Evolutionary conservation across 2,888 invertebrate species (phyloP).

Genomic region (Shargacucullia verbasci): DNA sequence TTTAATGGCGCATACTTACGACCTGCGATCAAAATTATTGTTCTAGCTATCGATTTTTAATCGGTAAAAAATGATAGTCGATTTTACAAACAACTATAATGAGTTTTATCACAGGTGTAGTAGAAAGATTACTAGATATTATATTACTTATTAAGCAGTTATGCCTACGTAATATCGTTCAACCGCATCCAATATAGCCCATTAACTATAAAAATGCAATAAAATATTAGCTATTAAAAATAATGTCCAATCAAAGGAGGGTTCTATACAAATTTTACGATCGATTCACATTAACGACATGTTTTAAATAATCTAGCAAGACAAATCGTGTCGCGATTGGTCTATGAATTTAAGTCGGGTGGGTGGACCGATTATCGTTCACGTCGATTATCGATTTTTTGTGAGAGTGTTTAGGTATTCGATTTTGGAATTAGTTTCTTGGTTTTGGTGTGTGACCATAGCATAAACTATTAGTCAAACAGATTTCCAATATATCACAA

Average conservation of each 20-base stretch:
- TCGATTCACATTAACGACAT: constrained; percentile 73
- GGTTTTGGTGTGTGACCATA: constrained; percentile 6
- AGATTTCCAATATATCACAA: too few species aligned
- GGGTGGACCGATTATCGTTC: constrained; percentile 45
- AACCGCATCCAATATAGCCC: constrained; percentile 50
- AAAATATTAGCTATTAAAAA: constrained; percentile 68
- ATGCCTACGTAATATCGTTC: constrained; percentile 52
- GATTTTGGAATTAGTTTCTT: constrained; percentile 26
- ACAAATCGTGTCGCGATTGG: constrained; percentile 80
- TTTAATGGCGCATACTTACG: constrained; percentile 27
- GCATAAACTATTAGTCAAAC: not conserved
- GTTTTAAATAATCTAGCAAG: constrained; percentile 82
- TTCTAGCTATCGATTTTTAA: constrained; percentile 53
- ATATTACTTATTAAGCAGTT: constrained; percentile 64
- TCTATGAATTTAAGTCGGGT: constrained; percentile 62
- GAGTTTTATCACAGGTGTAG: constrained; percentile 41
- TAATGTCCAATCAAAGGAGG: constrained; percentile 80
- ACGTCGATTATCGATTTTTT: constrained; percentile 37
- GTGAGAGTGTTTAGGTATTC: constrained; percentile 36
- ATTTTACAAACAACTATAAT: constrained; percentile 36
- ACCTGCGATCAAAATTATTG: constrained; percentile 29
- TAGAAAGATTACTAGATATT: constrained; percentile 42
- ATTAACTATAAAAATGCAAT: constrained; percentile 65
- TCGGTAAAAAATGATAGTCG: constrained; percentile 35
- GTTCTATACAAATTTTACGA: constrained; percentile 76